Evolutionary conservation across 1,140 invertebrate genomes (phyloP), one percentile per base, ranked within the genome.

Genomic region (Orius insidiosus): DNA sequence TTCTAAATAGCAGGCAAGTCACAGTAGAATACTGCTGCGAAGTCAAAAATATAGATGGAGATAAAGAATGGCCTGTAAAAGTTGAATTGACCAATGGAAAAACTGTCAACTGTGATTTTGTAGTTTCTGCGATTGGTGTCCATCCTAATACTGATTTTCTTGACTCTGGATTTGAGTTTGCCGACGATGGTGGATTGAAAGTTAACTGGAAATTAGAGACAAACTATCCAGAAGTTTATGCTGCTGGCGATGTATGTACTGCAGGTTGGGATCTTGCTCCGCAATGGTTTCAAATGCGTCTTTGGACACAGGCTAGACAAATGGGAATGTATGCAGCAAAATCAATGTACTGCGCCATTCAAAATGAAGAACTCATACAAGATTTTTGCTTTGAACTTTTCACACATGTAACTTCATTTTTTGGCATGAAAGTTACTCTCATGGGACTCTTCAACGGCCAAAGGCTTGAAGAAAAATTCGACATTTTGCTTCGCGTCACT

Each of bases 361-460:
- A 61, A 13, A 64, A 69, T 9, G 75, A 85, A 64, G 64, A 71
- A 48, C 71, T 81, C 15, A 62, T 78, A 31, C 76, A 82, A 66
- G 90, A 96, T 61, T 93, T 96, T 63, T 90, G 86, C 61, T 98
- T 98, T 67, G 94, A 99, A 66, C 59, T 98, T 11, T 98, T 98
- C 60, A 78, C 90, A 1, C 95, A 98, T 66, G 84, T 92, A 1
- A 99, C 95, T 3, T 78, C 75, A 51, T 84, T 98, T 57, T 98
- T 97, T 68, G 88, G 87, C 2, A 89, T 80, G 55, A 94, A 95
- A 69, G 86, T 97, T 31, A 75, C 98, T 2, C 65, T 98, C 15
- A 66, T 98, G 18, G 93, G 94, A 10, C 74, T 90, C 49, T 98
- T 79, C 59, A 97, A 98, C 71, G 93, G 83, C 0, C 92, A 97